These are phyloP conservation scores for Pipistrellus kuhlii DNA, from an alignment of 2,797 vertebrate species.

Conservation along the genomic window DNA sequence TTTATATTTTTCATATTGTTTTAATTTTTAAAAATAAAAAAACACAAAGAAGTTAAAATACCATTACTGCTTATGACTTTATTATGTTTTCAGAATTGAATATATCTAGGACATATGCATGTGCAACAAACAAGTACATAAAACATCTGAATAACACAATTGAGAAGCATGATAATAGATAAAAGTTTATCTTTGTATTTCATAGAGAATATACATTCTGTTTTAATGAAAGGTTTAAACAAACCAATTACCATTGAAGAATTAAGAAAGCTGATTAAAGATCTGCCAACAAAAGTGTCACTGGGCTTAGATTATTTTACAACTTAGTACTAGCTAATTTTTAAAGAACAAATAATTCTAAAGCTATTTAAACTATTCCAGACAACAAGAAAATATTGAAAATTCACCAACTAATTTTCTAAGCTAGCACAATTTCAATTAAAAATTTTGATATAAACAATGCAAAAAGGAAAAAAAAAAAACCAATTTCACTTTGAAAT, in stretches of 20 bases:
- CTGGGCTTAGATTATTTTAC: constrained; percentile 42
- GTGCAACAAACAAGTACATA: constrained; percentile 43
- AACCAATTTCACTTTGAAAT: constrained; percentile 61
- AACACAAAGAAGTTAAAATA: constrained; percentile 48
- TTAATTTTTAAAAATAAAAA: constrained; percentile 53
- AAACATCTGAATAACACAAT: constrained; percentile 57
- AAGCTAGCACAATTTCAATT: constrained; percentile 61
- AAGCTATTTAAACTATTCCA: constrained; percentile 36
- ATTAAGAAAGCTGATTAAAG: constrained; percentile 35
- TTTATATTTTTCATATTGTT: constrained; percentile 10
- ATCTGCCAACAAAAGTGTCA: constrained; percentile 42
- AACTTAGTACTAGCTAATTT: constrained; percentile 56
- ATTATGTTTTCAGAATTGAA: constrained; percentile 70
- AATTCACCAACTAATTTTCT: constrained; percentile 53
- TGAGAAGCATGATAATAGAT: constrained; percentile 44
- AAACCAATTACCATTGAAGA: constrained; percentile 45
- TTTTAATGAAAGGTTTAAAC: constrained; percentile 56
- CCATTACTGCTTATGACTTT: constrained; percentile 49
- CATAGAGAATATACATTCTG: constrained; percentile 28
- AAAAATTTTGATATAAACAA: constrained; percentile 39
- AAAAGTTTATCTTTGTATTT: constrained; percentile 44
- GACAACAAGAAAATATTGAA: constrained; percentile 35
- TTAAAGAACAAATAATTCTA: constrained; percentile 51
- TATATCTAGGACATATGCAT: constrained; percentile 31
- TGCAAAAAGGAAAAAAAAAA: background rate